Evolutionary conservation across 2,797 vertebrate species (phyloP).

Genomic region (Acrossocheilus wenchowensis): DNA sequence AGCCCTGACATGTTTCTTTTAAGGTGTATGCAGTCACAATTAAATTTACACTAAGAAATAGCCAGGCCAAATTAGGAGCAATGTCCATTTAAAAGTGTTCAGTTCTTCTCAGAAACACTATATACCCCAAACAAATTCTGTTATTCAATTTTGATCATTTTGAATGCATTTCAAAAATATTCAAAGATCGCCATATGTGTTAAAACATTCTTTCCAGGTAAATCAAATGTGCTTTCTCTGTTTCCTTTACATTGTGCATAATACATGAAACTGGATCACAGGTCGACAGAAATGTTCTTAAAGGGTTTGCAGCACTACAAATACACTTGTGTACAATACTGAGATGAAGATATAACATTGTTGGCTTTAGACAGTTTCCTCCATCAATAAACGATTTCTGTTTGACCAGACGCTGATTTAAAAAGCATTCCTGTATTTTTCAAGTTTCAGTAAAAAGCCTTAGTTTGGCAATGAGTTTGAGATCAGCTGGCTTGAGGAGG

Average conservation of each 20-base stretch:
- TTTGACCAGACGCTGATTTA: conserved; percentile 57
- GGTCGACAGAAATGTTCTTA: conserved; percentile 45
- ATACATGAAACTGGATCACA: conserved; percentile 33
- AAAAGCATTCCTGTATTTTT: conserved; percentile 72
- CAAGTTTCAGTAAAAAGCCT: conserved; percentile 81
- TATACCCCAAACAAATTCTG: not conserved
- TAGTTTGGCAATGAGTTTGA: conserved; percentile 78
- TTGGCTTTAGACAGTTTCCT: conserved; percentile 59
- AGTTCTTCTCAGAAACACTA: conserved; percentile 25
- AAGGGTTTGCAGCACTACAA: conserved; percentile 55
- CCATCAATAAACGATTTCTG: conserved; percentile 57
- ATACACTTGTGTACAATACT: conserved; percentile 52
- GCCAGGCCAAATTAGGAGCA: not conserved
- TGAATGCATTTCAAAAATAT: not conserved
- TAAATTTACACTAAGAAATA: not conserved
- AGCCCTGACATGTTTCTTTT: not conserved
- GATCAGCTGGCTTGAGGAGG: conserved; percentile 71
- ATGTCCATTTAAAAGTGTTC: conserved; percentile 32
- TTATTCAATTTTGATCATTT: not conserved
- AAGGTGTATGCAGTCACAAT: not conserved
- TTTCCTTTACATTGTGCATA: conserved; percentile 1
- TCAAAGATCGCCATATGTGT: not conserved
- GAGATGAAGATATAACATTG: conserved; percentile 53
- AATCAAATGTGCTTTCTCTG: conserved; percentile 19
- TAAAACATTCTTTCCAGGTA: conserved; percentile 40